Base-by-base conservation (phyloP, 92 coral and sea anemone species). In the Galaxea fascicularis region DNA sequence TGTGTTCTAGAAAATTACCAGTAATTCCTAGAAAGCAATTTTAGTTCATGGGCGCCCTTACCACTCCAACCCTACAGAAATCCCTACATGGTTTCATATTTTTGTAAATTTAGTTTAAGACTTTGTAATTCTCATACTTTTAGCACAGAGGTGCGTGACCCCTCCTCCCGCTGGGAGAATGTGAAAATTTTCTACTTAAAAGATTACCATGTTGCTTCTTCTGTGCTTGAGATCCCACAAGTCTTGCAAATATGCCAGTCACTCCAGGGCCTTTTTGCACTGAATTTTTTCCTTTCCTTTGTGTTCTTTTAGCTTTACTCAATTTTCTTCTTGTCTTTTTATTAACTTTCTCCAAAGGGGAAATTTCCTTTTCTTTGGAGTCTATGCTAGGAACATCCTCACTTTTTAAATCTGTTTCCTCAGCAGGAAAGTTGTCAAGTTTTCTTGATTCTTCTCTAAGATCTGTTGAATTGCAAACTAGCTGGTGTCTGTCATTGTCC, bases 211-310 rank as follows among this genome's bases (percentile, higher is more conserved):
- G 67, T 29, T 65, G 65, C 39, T 54, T 79, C 49, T 79, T 71
- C 28, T 31, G 53, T 4, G 45, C 54, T 41, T 59, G 53, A 18
- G 10, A 18, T 29, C 46, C 68, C 26, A 44, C 86, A 31, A 80
- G 77, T 84, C 92, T 78, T 78, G 71, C 54, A 60, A 91, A 86
- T 46, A 86, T 71, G 44, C 86, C 74, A 63, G 60, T 77, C 77
- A 71, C 73, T 79, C 78, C 92, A 47, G 39, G 47, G 31, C 75
- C 18, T 66, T 26, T 74, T 77, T 89, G 80, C 26, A 18, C 17
- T 4, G 53, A 70, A 73, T 87, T 57, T 41, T 73, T 79, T 54
- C 88, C 67, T 76, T 82, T 83, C 78, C 70, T 59, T 65, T 41
- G 9, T 59, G 76, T 54, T 79, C 86, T 73, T 65, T 84, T 69